These are phyloP conservation scores for Aegotheles bennettii DNA, from an alignment of 2,113 vertebrate species.

Conservation along the genomic window DNA sequence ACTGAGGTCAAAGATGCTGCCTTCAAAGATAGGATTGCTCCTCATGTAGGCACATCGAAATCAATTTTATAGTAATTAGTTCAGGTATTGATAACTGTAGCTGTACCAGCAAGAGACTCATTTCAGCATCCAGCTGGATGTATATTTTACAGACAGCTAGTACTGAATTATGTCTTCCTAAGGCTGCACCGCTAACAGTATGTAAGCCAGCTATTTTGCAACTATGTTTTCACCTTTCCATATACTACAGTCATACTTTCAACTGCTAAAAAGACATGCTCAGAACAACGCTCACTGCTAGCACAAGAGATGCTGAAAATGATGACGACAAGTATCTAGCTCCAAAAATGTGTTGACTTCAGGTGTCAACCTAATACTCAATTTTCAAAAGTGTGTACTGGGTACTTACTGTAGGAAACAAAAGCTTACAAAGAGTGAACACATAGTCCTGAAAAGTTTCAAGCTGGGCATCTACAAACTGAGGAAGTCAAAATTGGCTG, in stretches of 20 bases:
- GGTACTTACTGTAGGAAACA: background rate
- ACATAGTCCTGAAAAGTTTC: background rate
- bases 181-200: background rate
- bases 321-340: background rate
- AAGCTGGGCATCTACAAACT: background rate
- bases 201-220: background rate
- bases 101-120: background rate
- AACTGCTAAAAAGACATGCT: background rate
- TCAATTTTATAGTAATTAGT: conserved; percentile 14
- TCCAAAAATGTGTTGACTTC: background rate
- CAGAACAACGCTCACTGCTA: background rate
- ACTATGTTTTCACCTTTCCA: background rate
- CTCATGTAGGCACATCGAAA: background rate
- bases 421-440: background rate
- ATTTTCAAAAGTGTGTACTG: background rate
- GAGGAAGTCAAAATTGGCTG: background rate
- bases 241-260: background rate
- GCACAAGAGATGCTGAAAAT: background rate
- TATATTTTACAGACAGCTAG: background rate
- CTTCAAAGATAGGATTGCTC: background rate
- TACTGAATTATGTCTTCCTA: background rate
- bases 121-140: background rate
- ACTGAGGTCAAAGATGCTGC: background rate
- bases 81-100: background rate
- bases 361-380: background rate